Conservation (phyloP, 2,113 vertebrate species). For the Ptilonorhynchus violaceus region DNA sequence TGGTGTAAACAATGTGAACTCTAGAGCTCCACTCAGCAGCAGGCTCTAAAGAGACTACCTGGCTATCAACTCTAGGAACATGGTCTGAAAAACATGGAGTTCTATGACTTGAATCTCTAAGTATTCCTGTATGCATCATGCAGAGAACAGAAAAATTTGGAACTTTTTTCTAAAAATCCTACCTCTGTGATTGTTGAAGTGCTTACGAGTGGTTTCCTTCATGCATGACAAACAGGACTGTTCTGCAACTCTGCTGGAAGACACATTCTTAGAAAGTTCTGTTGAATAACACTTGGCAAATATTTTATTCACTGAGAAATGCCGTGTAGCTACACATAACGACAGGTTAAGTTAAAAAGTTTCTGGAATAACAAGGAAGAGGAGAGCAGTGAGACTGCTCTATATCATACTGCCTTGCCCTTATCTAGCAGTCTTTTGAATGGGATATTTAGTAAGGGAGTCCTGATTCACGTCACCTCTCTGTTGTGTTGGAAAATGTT, state of each 20-base stretch:
- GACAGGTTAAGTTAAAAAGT: background rate
- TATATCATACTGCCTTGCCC: rapidly evolving
- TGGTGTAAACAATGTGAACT: background rate
- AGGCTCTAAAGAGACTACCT: background rate
- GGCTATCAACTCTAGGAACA: background rate
- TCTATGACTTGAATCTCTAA: background rate
- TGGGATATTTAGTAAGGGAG: background rate
- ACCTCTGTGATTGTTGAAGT: background rate
- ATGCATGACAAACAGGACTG: background rate
- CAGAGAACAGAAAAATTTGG: background rate
- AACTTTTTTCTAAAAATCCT: background rate
- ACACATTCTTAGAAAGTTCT: background rate
- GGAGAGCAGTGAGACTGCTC: background rate
- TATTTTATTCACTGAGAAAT: conserved; percentile 17
- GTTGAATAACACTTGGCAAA: background rate
- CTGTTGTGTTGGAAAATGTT: background rate
- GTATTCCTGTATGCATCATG: background rate
- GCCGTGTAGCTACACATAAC: background rate
- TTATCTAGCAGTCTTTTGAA: background rate
- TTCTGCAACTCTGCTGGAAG: background rate
- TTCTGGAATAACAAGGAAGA: background rate
- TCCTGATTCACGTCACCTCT: background rate
- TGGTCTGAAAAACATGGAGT: background rate
- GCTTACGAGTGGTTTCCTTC: background rate
- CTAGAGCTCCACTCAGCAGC: background rate